phyloP scores from a whole-genome alignment of 2,797 vertebrate species.

The Sparus aurata region DNA sequence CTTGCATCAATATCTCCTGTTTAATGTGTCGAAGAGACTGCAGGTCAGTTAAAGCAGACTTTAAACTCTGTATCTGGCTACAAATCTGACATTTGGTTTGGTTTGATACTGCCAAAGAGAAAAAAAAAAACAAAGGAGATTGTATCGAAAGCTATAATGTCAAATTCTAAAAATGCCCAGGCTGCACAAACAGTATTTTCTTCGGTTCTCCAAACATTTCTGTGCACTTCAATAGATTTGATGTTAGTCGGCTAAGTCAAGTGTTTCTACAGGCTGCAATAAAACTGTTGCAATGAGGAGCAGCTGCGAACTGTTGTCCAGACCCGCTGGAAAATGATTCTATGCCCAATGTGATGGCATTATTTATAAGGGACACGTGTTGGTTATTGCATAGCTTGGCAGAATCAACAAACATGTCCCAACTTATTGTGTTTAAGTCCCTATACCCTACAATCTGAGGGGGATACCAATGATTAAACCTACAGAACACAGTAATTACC shows the following conservation, averaged over 20 bases:
- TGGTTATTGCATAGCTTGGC: slow-evolving; percentile 14
- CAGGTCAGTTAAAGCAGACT: slow-evolving; percentile 36
- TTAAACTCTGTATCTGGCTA: slow-evolving; percentile 7
- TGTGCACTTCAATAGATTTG: slow-evolving; percentile 3
- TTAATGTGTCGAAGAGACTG: slow-evolving; percentile 53
- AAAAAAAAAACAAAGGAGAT: background rate
- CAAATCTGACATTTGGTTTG: slow-evolving; percentile 4
- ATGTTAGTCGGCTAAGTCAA: background rate
- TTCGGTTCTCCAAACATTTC: background rate
- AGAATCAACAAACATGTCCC: slow-evolving; percentile 30
- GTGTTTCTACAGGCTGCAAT: background rate
- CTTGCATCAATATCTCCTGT: slow-evolving; percentile 46
- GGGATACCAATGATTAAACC: slow-evolving; percentile 44
- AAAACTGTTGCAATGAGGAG: slow-evolving; percentile 10
- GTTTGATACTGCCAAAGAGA: background rate
- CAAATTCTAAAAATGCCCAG: background rate
- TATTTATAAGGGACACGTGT: slow-evolving; percentile 6
- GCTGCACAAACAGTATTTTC: background rate
- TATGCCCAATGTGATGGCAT: slow-evolving; percentile 11
- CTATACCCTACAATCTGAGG: slow-evolving; percentile 12
- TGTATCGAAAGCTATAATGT: background rate
- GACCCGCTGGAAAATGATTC: slow-evolving; percentile 17
- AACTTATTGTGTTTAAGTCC: slow-evolving; percentile 35
- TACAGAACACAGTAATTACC: slow-evolving; percentile 59
- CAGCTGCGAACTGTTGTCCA: slow-evolving; percentile 7